These are phyloP conservation scores for Melinaea menophilus DNA, from an alignment of 2,888 invertebrate genomes.

Conservation along the genomic window DNA sequence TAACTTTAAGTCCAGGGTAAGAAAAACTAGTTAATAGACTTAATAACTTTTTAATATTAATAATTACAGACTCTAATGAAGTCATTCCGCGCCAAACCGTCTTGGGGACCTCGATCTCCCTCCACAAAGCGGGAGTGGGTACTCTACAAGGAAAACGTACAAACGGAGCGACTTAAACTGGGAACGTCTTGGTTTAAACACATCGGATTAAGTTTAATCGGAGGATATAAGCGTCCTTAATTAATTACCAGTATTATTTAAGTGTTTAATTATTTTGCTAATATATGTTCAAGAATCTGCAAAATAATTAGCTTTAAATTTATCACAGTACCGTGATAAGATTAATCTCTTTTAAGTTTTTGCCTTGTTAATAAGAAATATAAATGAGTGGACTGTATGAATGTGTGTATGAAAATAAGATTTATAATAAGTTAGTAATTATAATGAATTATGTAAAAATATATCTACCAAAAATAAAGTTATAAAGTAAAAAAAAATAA, in stretches of 20 bases:
- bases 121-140: constrained; percentile 75
- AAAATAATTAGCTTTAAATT: background rate
- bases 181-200: constrained; percentile 41
- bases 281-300: background rate
- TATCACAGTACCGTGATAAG: too few species aligned
- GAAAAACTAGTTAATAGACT: too few species aligned
- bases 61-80: constrained; percentile 61
- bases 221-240: constrained; percentile 39
- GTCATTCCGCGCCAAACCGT: constrained; percentile 61
- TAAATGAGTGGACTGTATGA: too few species aligned
- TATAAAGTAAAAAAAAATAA: too few species aligned
- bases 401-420: too few species aligned
- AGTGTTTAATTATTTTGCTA: background rate
- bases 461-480: too few species aligned
- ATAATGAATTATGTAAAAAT: too few species aligned
- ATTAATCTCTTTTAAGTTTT: too few species aligned
- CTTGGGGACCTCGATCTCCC: constrained; percentile 81
- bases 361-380: too few species aligned
- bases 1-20: background rate
- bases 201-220: constrained; percentile 49
- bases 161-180: constrained; percentile 44
- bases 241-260: background rate
- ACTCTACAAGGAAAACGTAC: constrained; percentile 70
- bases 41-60: constrained; percentile 6
- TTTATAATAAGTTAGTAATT: too few species aligned